A percentile compares a stretch with the other conserved stretches of the same genome.
phyloP scores from a whole-genome alignment of 1,140 invertebrate species.

The Conus ventricosus region DNA sequence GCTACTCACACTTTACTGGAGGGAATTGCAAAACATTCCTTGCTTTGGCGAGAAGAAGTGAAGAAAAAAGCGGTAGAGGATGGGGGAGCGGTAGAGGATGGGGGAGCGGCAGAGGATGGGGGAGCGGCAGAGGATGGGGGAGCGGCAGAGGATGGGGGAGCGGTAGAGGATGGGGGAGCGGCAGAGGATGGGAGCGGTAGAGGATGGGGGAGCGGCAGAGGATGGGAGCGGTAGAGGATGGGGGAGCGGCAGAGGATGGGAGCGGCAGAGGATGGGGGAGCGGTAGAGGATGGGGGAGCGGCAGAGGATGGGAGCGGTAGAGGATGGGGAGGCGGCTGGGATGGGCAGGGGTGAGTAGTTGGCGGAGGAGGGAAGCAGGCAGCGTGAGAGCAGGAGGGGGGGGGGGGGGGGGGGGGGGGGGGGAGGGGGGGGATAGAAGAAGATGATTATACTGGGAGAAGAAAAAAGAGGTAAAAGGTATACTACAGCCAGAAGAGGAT shows the following conservation, averaged over 20 bases:
- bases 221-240: not conserved
- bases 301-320: not conserved
- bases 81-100: not conserved
- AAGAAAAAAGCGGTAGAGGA: too few relatives aligned
- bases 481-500: too few relatives aligned
- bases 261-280: not conserved
- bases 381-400: too few relatives aligned
- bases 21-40: too few relatives aligned
- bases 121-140: not conserved
- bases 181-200: not conserved
- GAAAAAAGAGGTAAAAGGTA: too few relatives aligned
- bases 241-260: not conserved
- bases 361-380: too few relatives aligned
- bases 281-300: not conserved
- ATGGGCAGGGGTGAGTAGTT: too few relatives aligned
- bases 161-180: not conserved
- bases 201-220: not conserved
- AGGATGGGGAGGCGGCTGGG: not conserved
- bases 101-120: not conserved
- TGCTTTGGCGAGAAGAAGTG: too few relatives aligned
- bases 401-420: too few relatives aligned
- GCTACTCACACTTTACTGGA: too few relatives aligned
- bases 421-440: too few relatives aligned
- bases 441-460: too few relatives aligned
- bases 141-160: not conserved